These are phyloP conservation scores for Lanius ludovicianus DNA, from an alignment of 2,113 vertebrate genomes.

Conservation along the genomic window DNA sequence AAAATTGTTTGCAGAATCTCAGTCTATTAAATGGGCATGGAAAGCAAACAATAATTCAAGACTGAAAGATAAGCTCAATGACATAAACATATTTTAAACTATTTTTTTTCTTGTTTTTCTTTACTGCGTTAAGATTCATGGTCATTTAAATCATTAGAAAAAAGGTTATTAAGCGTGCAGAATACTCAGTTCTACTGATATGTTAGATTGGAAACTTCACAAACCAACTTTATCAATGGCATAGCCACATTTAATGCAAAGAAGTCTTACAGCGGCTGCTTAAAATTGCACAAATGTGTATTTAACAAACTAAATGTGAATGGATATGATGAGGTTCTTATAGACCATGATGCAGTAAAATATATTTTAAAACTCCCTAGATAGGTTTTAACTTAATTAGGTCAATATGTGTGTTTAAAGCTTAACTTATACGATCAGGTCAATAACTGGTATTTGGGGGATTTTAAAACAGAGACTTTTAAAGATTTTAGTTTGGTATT, in stretches of 20 bases:
- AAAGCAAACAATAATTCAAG: slow-evolving; percentile 22
- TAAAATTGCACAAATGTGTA: slow-evolving; percentile 38
- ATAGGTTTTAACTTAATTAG: slow-evolving; percentile 54
- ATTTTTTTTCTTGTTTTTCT: neutral
- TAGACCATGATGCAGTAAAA: neutral
- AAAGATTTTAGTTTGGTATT: neutral
- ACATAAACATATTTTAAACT: neutral
- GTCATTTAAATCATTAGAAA: neutral
- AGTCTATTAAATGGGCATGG: neutral
- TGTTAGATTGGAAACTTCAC: slow-evolving; percentile 19
- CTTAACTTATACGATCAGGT: neutral
- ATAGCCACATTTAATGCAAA: neutral
- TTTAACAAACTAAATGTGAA: slow-evolving; percentile 51
- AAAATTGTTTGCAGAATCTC: slow-evolving; percentile 30
- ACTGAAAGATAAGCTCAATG: neutral
- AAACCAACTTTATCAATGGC: neutral
- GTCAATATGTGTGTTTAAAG: slow-evolving; percentile 44
- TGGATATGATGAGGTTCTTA: slow-evolving; percentile 31
- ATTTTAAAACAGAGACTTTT: slow-evolving; percentile 32
- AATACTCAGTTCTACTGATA: neutral
- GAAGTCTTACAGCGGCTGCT: neutral
- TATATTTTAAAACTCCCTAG: slow-evolving; percentile 57
- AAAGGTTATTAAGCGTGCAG: neutral
- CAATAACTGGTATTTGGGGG: slow-evolving; percentile 22
- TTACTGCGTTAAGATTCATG: neutral